Percentiles rank a stretch among this genome's conserved stretches.
Conservation (phyloP, 2,797 vertebrate species). For the Typhlichthys eigenmanni region DNA sequence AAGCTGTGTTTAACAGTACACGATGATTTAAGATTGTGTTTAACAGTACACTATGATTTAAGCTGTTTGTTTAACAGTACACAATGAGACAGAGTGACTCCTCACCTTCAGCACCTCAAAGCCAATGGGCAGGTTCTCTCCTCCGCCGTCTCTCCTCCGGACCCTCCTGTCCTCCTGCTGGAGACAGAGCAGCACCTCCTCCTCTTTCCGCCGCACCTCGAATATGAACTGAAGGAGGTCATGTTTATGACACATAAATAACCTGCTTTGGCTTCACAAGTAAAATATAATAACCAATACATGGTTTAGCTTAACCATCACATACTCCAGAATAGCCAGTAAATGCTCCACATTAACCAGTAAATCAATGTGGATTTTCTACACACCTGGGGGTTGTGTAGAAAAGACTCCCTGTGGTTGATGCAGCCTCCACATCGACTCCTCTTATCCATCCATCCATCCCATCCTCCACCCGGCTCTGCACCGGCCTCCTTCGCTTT, state of each 20-base stretch:
- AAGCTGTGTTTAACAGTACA: no score
- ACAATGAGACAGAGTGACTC: no score
- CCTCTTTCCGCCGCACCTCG: slow-evolving; percentile 66
- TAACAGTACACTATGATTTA: no score
- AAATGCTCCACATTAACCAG: not conserved
- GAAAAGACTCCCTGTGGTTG: slow-evolving; percentile 82
- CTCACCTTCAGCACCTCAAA: slow-evolving; percentile 83
- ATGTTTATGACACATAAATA: not conserved
- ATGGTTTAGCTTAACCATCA: not conserved
- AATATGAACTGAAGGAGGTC: slow-evolving; percentile 77
- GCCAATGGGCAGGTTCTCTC: slow-evolving; percentile 82
- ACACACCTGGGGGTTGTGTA: slow-evolving; percentile 82
- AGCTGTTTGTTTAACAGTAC: no score
- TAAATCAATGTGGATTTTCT: not conserved
- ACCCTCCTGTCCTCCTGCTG: slow-evolving; percentile 83
- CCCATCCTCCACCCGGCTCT: slow-evolving; percentile 44
- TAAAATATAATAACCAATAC: no score
- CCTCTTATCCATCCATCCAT: slow-evolving; percentile 65
- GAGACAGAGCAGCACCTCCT: slow-evolving; percentile 81
- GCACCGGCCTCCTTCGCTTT: not conserved
- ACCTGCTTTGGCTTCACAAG: no score
- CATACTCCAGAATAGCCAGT: not conserved
- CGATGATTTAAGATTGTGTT: no score
- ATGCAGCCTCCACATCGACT: slow-evolving; percentile 84
- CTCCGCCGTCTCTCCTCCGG: slow-evolving; percentile 72